These are phyloP conservation scores for Caenorhabditis uteleia DNA, from an alignment of 2,888 invertebrate genomes.

Conservation along the genomic window DNA sequence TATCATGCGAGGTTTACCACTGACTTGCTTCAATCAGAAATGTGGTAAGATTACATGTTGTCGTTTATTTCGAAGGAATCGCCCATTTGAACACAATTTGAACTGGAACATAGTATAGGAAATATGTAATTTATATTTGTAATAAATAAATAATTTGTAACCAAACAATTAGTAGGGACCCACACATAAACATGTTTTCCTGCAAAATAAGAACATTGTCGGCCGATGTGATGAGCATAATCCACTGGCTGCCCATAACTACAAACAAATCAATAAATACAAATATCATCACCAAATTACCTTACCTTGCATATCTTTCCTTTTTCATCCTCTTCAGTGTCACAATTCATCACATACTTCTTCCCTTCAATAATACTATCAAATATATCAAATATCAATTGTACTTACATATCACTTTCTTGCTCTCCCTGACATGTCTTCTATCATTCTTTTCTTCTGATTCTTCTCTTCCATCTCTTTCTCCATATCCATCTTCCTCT, in stretches of 20 bases:
- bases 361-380: conserved; percentile 51
- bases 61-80: too few relatives aligned
- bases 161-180: conserved; percentile 48
- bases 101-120: too few relatives aligned
- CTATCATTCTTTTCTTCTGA: conserved; percentile 18
- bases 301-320: conserved; percentile 51
- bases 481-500: conserved; percentile 8
- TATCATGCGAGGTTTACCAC: too few relatives aligned
- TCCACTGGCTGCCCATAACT: conserved; percentile 58
- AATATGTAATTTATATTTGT: too few relatives aligned
- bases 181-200: conserved; percentile 61
- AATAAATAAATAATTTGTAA: too few relatives aligned
- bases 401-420: too few relatives aligned
- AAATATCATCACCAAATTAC: too few relatives aligned
- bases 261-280: too few relatives aligned
- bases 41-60: too few relatives aligned
- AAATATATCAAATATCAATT: not conserved
- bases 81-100: too few relatives aligned
- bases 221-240: conserved; percentile 53
- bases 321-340: conserved; percentile 53
- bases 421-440: conserved; percentile 12
- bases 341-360: conserved; percentile 57
- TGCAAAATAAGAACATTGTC: conserved; percentile 63
- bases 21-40: too few relatives aligned
- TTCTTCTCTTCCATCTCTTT: not conserved